These are phyloP conservation scores for Delphinapterus leucas DNA, from an alignment of 2,113 vertebrate species.

Conservation along the genomic window DNA sequence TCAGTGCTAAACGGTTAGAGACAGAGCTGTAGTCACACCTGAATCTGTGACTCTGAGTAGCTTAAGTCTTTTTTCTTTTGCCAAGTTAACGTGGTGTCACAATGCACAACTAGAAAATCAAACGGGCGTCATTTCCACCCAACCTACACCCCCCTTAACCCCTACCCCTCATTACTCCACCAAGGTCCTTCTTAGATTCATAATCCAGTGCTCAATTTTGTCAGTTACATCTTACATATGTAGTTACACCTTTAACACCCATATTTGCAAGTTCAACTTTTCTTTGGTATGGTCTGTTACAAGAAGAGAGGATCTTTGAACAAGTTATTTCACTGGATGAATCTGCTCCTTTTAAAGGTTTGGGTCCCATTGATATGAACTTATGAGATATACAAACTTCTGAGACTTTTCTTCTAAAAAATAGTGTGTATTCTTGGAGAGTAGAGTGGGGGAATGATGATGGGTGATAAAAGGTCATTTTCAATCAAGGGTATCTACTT, in stretches of 20 bases:
- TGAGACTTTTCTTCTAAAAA: not conserved
- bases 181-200: not conserved
- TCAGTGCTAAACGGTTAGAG: not conserved
- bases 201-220: not conserved
- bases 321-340: not conserved
- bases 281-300: not conserved
- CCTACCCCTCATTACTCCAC: not conserved
- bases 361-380: not conserved
- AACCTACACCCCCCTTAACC: not conserved
- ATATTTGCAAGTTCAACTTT: constrained; percentile 1
- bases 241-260: not conserved
- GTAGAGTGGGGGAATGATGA: not conserved
- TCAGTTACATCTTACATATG: not conserved
- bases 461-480: constrained; percentile 6
- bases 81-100: not conserved
- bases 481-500: not conserved
- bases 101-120: not conserved
- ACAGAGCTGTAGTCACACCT: not conserved
- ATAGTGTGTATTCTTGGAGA: not conserved
- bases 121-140: not conserved
- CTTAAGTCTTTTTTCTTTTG: not conserved
- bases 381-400: not conserved
- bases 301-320: constrained; percentile 10
- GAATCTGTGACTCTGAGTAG: not conserved
- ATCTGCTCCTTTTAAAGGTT: not conserved